These are phyloP conservation scores for Chloroceryle inda DNA, from an alignment of 2,797 vertebrate species.

Conservation along the genomic window DNA sequence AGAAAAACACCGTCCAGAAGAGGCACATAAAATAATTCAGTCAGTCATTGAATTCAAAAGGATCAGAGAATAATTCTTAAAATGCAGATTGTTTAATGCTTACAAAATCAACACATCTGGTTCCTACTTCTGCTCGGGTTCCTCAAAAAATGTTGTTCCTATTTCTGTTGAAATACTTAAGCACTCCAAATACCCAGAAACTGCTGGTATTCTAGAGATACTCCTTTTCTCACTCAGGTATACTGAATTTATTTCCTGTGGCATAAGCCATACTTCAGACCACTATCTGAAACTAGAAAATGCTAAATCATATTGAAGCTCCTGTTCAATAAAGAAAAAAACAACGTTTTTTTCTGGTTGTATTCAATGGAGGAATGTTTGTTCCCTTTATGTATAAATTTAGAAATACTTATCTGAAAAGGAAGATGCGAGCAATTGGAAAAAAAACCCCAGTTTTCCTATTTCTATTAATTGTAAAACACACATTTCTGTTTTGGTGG, in stretches of 20 bases:
- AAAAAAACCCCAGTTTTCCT: neutral
- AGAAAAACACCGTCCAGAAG: neutral
- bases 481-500: neutral
- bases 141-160: neutral
- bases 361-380: neutral
- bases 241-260: neutral
- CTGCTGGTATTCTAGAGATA: neutral
- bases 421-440: neutral
- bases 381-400: neutral
- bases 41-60: neutral
- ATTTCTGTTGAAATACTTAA: neutral
- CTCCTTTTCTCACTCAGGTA: neutral
- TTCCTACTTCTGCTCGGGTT: conserved; percentile 1
- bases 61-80: neutral
- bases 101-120: conserved; percentile 26
- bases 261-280: neutral
- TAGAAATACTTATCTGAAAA: neutral
- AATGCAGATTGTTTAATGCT: neutral
- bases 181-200: neutral
- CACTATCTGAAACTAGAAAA: neutral
- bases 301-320: neutral
- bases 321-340: neutral
- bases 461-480: neutral
- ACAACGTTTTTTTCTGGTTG: neutral
- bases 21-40: neutral